These are phyloP conservation scores for Calyptomena viridis DNA, from an alignment of 2,113 vertebrate genomes.

Conservation along the genomic window DNA sequence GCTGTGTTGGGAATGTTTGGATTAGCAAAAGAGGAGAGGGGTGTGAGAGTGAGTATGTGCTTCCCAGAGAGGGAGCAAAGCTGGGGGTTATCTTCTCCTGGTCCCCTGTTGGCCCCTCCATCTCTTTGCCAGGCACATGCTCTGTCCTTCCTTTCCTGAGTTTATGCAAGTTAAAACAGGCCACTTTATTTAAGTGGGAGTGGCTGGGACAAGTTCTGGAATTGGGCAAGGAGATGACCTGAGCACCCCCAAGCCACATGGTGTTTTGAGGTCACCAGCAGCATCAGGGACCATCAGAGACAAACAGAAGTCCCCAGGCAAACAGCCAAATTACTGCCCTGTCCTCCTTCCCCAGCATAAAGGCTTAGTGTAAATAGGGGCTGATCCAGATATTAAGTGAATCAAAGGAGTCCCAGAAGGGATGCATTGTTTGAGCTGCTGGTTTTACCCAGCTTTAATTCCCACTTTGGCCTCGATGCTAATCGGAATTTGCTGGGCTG, in stretches of 20 bases:
- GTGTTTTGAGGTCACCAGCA: background rate
- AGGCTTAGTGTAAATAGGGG: background rate
- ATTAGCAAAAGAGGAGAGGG: background rate
- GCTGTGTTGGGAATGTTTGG: background rate
- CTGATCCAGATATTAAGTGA: background rate
- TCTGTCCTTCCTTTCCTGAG: background rate
- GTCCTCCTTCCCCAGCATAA: background rate
- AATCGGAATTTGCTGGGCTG: conserved; percentile 3
- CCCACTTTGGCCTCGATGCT: conserved; percentile 10
- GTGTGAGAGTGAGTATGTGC: background rate
- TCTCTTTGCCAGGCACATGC: fast-evolving
- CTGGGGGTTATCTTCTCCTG: background rate
- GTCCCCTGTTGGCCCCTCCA: background rate
- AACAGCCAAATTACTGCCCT: fast-evolving
- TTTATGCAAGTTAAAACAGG: background rate
- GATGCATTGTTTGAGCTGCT: background rate
- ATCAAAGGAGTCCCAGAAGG: conserved; percentile 6
- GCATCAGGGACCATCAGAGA: background rate
- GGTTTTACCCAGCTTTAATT: background rate
- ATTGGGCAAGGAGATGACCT: background rate
- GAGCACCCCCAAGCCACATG: background rate
- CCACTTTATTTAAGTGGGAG: background rate
- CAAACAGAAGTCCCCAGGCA: background rate
- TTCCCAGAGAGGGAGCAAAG: background rate
- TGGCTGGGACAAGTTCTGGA: background rate